These are phyloP conservation scores for Brachypterus glaber DNA, from an alignment of 2,888 invertebrate genomes.

Conservation along the genomic window DNA sequence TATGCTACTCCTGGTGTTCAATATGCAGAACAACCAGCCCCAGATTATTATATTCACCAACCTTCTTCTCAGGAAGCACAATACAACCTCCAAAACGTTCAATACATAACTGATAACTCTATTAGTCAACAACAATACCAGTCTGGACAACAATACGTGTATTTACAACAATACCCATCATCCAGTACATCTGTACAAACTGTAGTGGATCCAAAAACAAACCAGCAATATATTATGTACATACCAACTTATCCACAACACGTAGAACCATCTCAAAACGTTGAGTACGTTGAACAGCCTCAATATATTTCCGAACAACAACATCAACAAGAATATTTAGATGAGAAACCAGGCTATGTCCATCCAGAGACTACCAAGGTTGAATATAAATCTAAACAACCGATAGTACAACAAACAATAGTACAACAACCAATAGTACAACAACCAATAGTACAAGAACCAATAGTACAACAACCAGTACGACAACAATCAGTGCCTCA, in stretches of 20 bases:
- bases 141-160: slow-evolving; percentile 32
- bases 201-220: slow-evolving; percentile 32
- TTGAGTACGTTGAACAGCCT: slow-evolving; percentile 15
- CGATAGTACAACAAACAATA: too few relatives aligned
- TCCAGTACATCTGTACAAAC: slow-evolving; percentile 33
- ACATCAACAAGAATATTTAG: slow-evolving; percentile 10
- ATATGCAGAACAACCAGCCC: slow-evolving; percentile 20
- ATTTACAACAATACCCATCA: slow-evolving; percentile 27
- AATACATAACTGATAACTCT: slow-evolving; percentile 33
- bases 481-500: neutral
- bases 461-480: neutral
- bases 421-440: too few relatives aligned
- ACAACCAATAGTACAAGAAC: too few relatives aligned
- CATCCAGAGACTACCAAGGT: too few relatives aligned
- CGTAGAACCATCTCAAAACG: slow-evolving; percentile 22
- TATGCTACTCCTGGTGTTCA: slow-evolving; percentile 31
- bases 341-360: neutral
- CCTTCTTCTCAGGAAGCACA: slow-evolving; percentile 24
- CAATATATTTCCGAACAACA: slow-evolving; percentile 5
- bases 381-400: too few relatives aligned
- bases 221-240: slow-evolving; percentile 33
- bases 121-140: slow-evolving; percentile 26
- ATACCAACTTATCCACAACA: slow-evolving; percentile 22
- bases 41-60: slow-evolving; percentile 18
- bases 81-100: slow-evolving; percentile 30